These are phyloP conservation scores for Noctuana brunneofusca DNA, from an alignment of 2,888 invertebrate species.

Conservation along the genomic window DNA sequence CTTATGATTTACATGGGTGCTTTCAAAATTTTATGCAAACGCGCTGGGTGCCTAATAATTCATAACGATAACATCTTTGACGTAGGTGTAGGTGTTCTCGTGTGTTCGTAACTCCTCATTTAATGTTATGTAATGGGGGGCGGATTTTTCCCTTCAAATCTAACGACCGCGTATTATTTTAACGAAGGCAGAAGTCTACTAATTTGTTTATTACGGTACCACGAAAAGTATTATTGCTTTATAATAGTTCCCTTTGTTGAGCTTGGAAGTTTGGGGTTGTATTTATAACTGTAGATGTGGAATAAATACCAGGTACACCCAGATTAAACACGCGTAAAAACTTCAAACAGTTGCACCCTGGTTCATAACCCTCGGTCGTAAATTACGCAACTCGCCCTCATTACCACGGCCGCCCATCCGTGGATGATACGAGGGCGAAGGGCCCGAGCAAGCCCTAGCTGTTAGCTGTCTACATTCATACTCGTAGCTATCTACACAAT, in stretches of 20 bases:
- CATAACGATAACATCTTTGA: constrained; percentile 50
- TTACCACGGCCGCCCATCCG: constrained; percentile 72
- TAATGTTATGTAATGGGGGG: constrained; percentile 46
- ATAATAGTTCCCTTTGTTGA: constrained; percentile 32
- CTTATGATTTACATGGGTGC: constrained; percentile 36
- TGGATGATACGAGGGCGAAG: constrained; percentile 62
- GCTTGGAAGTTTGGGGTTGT: constrained; percentile 29
- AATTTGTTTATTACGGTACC: constrained; percentile 32
- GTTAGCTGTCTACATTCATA: constrained; percentile 38
- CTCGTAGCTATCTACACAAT: constrained; percentile 34
- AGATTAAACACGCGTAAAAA: constrained; percentile 70
- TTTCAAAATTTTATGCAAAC: constrained; percentile 41
- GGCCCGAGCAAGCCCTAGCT: constrained; percentile 37
- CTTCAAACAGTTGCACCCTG: constrained; percentile 76
- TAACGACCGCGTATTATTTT: constrained; percentile 42
- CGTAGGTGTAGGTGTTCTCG: constrained; percentile 39
- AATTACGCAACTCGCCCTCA: constrained; percentile 77
- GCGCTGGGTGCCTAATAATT: constrained; percentile 51
- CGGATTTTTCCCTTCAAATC: constrained; percentile 46
- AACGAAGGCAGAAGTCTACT: constrained; percentile 33
- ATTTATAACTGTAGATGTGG: constrained; percentile 27
- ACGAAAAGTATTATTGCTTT: constrained; percentile 34
- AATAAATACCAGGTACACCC: constrained; percentile 42
- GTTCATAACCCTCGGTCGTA: constrained; percentile 63
- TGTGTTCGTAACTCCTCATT: constrained; percentile 47